Base-by-base conservation (phyloP, 2,797 vertebrate species). In the Protonibea diacanthus region DNA sequence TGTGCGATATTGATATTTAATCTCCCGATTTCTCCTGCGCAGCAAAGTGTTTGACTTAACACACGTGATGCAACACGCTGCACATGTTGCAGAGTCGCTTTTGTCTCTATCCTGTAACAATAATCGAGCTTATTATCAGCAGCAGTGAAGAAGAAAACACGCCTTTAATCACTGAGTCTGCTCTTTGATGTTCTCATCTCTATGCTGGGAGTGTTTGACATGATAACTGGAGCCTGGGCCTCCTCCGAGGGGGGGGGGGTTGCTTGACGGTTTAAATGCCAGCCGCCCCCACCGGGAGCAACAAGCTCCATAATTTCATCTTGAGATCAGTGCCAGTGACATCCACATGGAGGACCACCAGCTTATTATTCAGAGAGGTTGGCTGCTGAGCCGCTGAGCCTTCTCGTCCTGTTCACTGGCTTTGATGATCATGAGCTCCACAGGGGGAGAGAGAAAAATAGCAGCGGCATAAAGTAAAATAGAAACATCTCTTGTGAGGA, bases 41-140 rank as follows among this genome's bases (percentile, higher is more conserved):
- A 45, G 71, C 62, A 76, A 82, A 82, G 67, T 64, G 68, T 84
- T 91, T 80, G 25, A 76, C 59, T 77, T 52, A 44, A 66, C 58
- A 62, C 53, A 78, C 70, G 74, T 90, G 85, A 88, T 77, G 86
- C 51, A 91, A 88, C 38, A 18, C 61, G 33, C 72, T 61, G 65
- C 80, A 58, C 73, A 58, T 79, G 60, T 85, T 84, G 15, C 70
- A 69, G 51, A 29, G 63, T 21, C 12, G 5, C 11, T 40, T 29
- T 70, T 52, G 69, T 75, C 69, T 64, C 48, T 23, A 8, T 72
- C 76, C 45, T 14, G 3, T 45, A 68, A 85, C 76, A 86, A 76
- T 57, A 76, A 74, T 85, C 67, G 8, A 72, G 45, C 67, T 84
- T 69, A 74, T 85, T 67, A 81, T 89, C 65, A 18, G 29, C 57